These are phyloP conservation scores for Hirtodrosophila alboralis DNA, from an alignment of 2,888 invertebrate genomes.

Conservation along the genomic window DNA sequence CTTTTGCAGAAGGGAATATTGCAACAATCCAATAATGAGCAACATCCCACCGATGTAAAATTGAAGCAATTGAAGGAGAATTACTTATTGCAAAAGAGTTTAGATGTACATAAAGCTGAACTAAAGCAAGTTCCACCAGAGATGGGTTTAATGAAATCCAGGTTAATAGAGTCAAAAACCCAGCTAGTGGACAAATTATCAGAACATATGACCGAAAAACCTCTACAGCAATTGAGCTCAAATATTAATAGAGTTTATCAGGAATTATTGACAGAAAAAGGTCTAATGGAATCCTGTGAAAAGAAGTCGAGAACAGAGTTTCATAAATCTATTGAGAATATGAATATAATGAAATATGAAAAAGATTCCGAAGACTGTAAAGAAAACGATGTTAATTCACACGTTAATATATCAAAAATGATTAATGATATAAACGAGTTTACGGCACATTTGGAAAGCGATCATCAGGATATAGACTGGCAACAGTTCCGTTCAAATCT, in stretches of 20 bases:
- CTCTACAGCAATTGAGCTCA: neutral
- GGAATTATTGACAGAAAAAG: neutral
- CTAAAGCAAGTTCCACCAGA: neutral
- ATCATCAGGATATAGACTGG: constrained; percentile 40
- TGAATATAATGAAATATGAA: too few relatives aligned
- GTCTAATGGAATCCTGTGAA: neutral
- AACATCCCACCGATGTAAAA: too few relatives aligned
- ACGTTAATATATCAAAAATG: constrained; percentile 5
- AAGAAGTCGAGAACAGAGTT: too few relatives aligned
- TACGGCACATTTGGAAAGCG: constrained; percentile 19
- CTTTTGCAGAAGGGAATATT: constrained; percentile 13
- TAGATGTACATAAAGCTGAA: neutral
- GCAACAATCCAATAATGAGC: neutral
- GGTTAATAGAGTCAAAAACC: neutral
- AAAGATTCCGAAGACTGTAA: neutral
- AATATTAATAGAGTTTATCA: neutral
- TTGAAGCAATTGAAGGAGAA: neutral
- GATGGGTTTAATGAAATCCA: neutral
- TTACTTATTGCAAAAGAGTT: neutral
- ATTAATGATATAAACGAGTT: constrained; percentile 42
- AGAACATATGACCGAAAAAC: constrained; percentile 1
- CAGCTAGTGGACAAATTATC: neutral
- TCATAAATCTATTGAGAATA: too few relatives aligned
- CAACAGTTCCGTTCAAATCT: constrained; percentile 34
- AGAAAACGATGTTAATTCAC: neutral